A percentile compares a stretch with the other conserved stretches of the same genome.
These are phyloP conservation scores for Limnephilus auricula DNA, from an alignment of 2,888 invertebrate species.

Conservation along the genomic window DNA sequence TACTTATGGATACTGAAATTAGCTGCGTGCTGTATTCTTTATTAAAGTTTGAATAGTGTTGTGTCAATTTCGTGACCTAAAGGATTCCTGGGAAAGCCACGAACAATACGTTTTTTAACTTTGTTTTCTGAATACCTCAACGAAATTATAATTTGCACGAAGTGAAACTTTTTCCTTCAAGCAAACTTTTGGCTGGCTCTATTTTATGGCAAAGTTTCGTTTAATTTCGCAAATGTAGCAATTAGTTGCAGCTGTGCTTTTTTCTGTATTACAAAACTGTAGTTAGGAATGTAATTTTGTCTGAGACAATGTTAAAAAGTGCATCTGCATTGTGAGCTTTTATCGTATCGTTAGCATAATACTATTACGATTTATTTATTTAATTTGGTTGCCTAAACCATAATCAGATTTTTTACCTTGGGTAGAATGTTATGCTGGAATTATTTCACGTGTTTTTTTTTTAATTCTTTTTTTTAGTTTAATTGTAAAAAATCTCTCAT, in stretches of 20 bases:
- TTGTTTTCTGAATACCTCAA: not conserved
- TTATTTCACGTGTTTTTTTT: not conserved
- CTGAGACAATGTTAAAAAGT: not conserved
- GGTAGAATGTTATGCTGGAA: not conserved
- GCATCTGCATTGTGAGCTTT: not conserved
- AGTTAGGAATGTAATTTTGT: not conserved
- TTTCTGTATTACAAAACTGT: not conserved
- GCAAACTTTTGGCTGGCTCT: not conserved
- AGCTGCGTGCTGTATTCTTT: not conserved
- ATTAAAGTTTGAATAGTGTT: not conserved
- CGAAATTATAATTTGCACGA: not conserved
- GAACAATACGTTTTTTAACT: not conserved
- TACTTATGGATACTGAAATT: not conserved
- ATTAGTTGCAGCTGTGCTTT: slow-evolving; percentile 2
- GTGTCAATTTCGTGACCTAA: not conserved
- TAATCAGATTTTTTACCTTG: not conserved
- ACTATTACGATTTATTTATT: not conserved
- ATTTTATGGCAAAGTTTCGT: not conserved
- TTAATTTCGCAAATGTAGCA: slow-evolving; percentile 2
- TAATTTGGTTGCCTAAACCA: not conserved
- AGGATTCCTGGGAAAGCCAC: not conserved
- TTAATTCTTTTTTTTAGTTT: too few species aligned
- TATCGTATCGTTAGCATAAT: not conserved
- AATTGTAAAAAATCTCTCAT: too few species aligned
- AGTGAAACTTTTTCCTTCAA: not conserved